These are phyloP conservation scores for Amiota communis DNA, from an alignment of 2,888 invertebrate genomes.

Conservation along the genomic window DNA sequence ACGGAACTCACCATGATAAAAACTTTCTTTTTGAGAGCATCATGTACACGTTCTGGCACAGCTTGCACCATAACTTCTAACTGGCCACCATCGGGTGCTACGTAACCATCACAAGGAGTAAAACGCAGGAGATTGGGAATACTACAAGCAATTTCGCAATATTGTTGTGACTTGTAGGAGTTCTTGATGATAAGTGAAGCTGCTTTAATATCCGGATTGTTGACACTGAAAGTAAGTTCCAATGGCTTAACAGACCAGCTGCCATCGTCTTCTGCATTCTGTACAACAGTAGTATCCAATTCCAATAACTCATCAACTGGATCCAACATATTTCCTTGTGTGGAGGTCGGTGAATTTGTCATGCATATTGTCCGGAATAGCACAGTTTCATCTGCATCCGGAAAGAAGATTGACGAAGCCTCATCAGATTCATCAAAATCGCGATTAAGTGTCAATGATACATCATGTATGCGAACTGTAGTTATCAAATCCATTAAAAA, in stretches of 20 bases:
- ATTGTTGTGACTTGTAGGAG: constrained; percentile 61
- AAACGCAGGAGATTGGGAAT: constrained; percentile 60
- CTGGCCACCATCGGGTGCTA: constrained; percentile 62
- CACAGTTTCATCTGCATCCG: constrained; percentile 71
- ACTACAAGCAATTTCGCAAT: constrained; percentile 65
- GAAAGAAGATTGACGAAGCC: constrained; percentile 61
- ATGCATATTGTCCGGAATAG: constrained; percentile 69
- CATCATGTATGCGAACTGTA: constrained; percentile 66
- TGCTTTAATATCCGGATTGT: constrained; percentile 1
- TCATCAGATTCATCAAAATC: constrained; percentile 67
- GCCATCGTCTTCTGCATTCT: constrained; percentile 37
- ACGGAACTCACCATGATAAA: constrained; percentile 54
- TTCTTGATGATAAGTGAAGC: constrained; percentile 55
- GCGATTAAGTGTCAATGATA: constrained; percentile 69
- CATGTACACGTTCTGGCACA: constrained; percentile 40
- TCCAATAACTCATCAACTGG: constrained; percentile 62
- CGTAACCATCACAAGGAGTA: constrained; percentile 60
- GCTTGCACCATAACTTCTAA: constrained; percentile 52
- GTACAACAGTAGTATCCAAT: constrained; percentile 41
- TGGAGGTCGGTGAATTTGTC: constrained; percentile 58
- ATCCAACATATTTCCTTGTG: constrained; percentile 51
- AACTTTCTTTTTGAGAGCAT: constrained; percentile 47
- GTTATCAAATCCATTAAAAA: constrained; percentile 65
- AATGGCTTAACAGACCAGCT: constrained; percentile 66
- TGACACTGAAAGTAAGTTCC: constrained; percentile 51